Evolutionary conservation across 2,797 vertebrate species (phyloP), one percentile per base, ranked within the genome.

Genomic region (Myotis myotis): DNA sequence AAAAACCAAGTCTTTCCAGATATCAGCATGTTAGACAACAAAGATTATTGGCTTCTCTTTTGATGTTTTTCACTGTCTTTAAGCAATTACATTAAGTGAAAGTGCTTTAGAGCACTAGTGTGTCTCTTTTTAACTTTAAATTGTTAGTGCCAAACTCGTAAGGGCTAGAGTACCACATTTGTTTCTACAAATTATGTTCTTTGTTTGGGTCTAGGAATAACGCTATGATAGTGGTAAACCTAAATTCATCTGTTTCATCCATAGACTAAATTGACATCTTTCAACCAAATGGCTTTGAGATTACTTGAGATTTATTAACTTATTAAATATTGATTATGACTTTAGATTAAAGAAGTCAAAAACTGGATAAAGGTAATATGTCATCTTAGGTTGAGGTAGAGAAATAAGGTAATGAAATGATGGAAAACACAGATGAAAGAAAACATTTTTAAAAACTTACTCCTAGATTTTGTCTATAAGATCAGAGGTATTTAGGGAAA

Each of bases 111-210:
- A 75, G 1, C 0, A 71, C 12, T 82, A 55, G 11, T 55, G 6
- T 72, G 7, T 38, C 28, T 89, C 86, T 23, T 79, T 87, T 28
- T 90, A 57, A 89, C 23, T 57, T 86, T 87, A 86, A 96, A 81
- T 19, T 82, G 12, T 47, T 92, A 86, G 4, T 82, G 30, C 8
- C 6, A 81, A 82, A 78, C 8, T 87, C 53, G 44, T 71, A 10
- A 64, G 71, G 6, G 20, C n/a, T 93, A 57, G 3, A 82, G 33
- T 71, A 60, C 17, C 19, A 20, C 33, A 82, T 44, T 90, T 25
- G 7, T 8, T 87, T 33, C 20, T 51, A 33, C 25, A 71, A 87
- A 25, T 79, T 57, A 38, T 74, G 66, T 78, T 93, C 11, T 86
- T 5, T 85, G 6, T 25, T 71, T 7, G 6, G 2, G 2, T 2